Conservation (phyloP, 2,888 invertebrate species). For the Caenorhabditis afra region DNA sequence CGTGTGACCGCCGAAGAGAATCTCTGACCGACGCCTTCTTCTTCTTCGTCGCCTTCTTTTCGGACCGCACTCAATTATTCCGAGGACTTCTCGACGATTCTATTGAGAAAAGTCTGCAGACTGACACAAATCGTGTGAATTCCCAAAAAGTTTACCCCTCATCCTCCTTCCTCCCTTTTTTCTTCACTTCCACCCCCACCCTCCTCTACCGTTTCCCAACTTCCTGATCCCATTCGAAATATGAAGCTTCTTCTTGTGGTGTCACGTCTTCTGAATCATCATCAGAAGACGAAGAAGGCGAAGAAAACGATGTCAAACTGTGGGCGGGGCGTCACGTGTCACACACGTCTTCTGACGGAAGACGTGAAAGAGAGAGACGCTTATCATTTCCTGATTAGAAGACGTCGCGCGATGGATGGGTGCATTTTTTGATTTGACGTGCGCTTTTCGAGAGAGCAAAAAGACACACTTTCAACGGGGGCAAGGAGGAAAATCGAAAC, state of each 20-base stretch:
- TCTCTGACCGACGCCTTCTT: too few species aligned
- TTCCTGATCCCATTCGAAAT: too few species aligned
- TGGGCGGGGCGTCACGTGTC: slow-evolving; percentile 5
- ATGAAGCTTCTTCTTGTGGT: too few species aligned
- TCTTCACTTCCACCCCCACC: neutral
- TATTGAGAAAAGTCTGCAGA: slow-evolving; percentile 13
- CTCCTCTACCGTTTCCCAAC: too few species aligned
- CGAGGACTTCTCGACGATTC: neutral
- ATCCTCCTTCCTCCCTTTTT: slow-evolving; percentile 1
- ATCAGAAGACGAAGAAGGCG: too few species aligned
- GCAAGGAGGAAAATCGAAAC: too few species aligned
- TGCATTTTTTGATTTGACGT: neutral
- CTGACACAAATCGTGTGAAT: slow-evolving; percentile 14
- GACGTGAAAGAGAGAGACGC: neutral
- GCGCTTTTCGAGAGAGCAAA: neutral
- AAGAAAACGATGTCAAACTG: neutral
- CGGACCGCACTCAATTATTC: slow-evolving; percentile 12
- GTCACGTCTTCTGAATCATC: too few species aligned
- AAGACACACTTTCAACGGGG: too few species aligned
- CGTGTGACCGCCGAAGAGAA: too few species aligned
- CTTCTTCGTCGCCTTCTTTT: neutral
- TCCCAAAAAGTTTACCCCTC: neutral
- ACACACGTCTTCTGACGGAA: too few species aligned
- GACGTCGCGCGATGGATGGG: neutral
- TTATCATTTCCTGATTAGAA: slow-evolving; percentile 11